These are phyloP conservation scores for Sus cebifrons DNA, from an alignment of 2,797 vertebrate genomes.

Conservation along the genomic window DNA sequence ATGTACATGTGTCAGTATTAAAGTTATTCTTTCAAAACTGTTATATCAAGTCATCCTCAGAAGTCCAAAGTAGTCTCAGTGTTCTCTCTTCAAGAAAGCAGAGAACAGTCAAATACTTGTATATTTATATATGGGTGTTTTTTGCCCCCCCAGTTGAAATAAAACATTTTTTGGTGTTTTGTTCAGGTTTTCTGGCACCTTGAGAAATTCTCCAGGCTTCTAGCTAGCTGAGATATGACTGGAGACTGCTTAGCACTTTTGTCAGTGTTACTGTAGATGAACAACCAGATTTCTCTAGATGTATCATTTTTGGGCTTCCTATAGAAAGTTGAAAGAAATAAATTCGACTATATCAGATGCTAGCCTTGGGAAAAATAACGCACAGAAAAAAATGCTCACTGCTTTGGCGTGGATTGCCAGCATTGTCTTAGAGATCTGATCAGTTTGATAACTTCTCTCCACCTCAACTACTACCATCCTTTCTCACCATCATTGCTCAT, in stretches of 20 bases:
- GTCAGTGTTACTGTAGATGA: not conserved
- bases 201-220: slow-evolving; percentile 1
- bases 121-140: too few relatives aligned
- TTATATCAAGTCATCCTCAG: not conserved
- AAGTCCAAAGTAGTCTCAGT: slow-evolving; percentile 15
- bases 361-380: slow-evolving; percentile 16
- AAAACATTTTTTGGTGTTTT: not conserved
- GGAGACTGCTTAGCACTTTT: not conserved
- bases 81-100: not conserved
- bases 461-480: not conserved
- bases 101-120: not conserved
- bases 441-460: not conserved
- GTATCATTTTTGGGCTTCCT: slow-evolving; percentile 7
- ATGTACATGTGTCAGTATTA: not conserved
- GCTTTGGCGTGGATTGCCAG: not conserved
- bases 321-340: not conserved
- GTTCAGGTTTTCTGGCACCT: not conserved
- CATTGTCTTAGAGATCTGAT: slow-evolving; percentile 34
- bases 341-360: not conserved
- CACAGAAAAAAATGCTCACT: not conserved
- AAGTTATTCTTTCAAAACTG: slow-evolving; percentile 40
- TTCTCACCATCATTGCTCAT: not conserved
- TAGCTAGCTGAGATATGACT: not conserved
- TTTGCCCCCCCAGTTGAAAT: not conserved
- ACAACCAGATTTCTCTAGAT: not conserved